Evolutionary conservation across 2,888 invertebrate species (phyloP), one percentile per base, ranked within the genome.

Genomic region (Rhorus exstirpatorius): DNA sequence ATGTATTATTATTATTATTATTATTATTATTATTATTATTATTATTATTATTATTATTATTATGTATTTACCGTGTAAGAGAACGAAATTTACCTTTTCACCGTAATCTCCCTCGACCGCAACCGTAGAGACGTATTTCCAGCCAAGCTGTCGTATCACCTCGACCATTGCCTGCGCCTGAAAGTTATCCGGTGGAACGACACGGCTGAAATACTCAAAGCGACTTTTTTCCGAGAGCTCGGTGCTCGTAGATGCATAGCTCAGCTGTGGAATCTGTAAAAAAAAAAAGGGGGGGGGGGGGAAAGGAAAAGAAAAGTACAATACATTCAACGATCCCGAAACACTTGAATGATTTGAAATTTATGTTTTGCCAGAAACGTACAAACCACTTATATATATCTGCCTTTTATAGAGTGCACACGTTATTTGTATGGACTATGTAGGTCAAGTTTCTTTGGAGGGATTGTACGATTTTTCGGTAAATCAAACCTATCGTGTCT

Each of bases 91-190:
- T 87, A 95, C 96, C 93, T 95, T 95, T 90, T 96, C 96, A 1
- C 97, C 97, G 88, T 97, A 97, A 87, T 96, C 96, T 12, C 97
- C 97, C 87, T 96, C 96, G 46, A 96, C 96, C 21, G 96, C 96
- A 6, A 97, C 95, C 0, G 96, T 96, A 17, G 96, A 96, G 2
- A 97, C 96, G 90, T 96, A 97, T 86, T 94, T 95, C 96, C 96
- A 97, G 46, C 95, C 95, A n/a, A 96, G 93, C 79, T 94, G 94
- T 77, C 94, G 94, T 58, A 96, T 94, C 87, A 96, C 94, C 91
- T 95, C 95, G 24, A 95, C 95, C 93, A 96, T 95, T 0, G 96
- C 90, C 65, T 95, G 95, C 0, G 96, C 96, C 90, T 96, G 96
- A 86, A 96, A 95, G 90, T 95, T 95, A 90, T 96, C 96, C 8